A percentile compares a stretch with the other conserved stretches of the same genome.
phyloP scores from a whole-genome alignment of 2,113 vertebrate genomes.

The Myocastor coypus region DNA sequence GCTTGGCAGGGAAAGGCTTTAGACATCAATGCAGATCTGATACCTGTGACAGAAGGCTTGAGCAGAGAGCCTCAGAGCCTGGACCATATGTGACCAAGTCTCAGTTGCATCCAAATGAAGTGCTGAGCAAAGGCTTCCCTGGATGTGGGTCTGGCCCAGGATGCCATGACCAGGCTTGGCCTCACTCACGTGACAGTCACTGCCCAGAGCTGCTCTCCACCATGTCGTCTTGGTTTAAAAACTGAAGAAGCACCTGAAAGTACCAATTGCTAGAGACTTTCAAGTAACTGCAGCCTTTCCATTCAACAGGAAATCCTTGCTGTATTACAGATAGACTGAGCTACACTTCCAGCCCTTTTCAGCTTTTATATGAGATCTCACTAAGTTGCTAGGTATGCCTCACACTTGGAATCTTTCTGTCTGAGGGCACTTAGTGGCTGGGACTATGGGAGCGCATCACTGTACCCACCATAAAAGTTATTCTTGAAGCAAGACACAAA shows the following conservation, averaged over 20 bases:
- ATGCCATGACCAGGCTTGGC: too few species aligned
- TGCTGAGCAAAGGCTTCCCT: background rate
- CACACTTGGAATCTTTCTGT: background rate
- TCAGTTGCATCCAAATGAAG: background rate
- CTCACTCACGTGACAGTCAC: background rate
- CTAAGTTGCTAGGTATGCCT: background rate
- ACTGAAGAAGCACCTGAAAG: background rate
- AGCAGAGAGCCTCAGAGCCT: background rate
- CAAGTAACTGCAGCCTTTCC: too few species aligned
- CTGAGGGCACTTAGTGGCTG: background rate
- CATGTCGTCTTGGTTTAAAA: background rate
- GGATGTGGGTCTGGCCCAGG: too few species aligned
- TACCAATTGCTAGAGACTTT: background rate
- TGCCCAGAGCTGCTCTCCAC: background rate
- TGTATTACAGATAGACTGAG: background rate
- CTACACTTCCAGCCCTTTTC: background rate
- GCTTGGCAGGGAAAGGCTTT: background rate
- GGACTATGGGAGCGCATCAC: too few species aligned
- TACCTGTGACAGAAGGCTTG: background rate
- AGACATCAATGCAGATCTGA: too few species aligned
- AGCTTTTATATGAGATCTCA: background rate
- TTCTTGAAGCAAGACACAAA: background rate
- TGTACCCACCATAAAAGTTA: background rate
- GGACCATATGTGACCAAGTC: background rate
- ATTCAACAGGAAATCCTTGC: background rate